Evolutionary conservation across 2,888 invertebrate species (phyloP), one percentile per base, ranked within the genome.

Genomic region (Lottia scabra): DNA sequence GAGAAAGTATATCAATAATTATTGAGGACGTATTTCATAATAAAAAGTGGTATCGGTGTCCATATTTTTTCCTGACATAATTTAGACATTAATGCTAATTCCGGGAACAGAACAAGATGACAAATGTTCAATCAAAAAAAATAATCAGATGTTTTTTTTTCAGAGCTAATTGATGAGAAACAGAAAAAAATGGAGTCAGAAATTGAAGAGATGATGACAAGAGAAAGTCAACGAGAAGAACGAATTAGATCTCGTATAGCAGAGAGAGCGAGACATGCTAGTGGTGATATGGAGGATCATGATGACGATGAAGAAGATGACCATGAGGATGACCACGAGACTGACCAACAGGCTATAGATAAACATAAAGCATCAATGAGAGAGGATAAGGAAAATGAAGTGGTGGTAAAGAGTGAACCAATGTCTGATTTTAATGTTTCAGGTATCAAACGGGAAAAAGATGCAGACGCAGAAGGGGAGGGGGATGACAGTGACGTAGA

Each of bases 81-180:
- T n/a, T n/a, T n/a, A n/a, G n/a, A n/a, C n/a, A n/a, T n/a, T n/a
- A n/a, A n/a, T n/a, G n/a, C n/a, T n/a, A n/a, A n/a, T n/a, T n/a
- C n/a, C n/a, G n/a, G n/a, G n/a, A n/a, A 4, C 30, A 30, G 30
- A 30, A 30, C 3, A 30, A 30, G 30, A 30, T 2, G 30, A 30
- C 30, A n/a, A 26, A 13, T 63, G 26, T 44, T 2, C 16, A 23
- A 19, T 30, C 16, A 45, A 44, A 13, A 27, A 27, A 8, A 10
- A 3, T 65, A 8, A 27, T 66, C 46, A 70, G 12, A 13, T 67
- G 15, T 30, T 68, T 27, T 38, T 5, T 13, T 69, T 80, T 27
- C 76, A 86, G 87, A 80, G 64, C 83, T 85, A 82, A 81, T 87
- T 13, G 77, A 77, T 26, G 79, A 82, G 19, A 77, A 84, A 56